These are phyloP conservation scores for Zhengitettix transpicula DNA, from an alignment of 2,888 invertebrate genomes.

Conservation along the genomic window DNA sequence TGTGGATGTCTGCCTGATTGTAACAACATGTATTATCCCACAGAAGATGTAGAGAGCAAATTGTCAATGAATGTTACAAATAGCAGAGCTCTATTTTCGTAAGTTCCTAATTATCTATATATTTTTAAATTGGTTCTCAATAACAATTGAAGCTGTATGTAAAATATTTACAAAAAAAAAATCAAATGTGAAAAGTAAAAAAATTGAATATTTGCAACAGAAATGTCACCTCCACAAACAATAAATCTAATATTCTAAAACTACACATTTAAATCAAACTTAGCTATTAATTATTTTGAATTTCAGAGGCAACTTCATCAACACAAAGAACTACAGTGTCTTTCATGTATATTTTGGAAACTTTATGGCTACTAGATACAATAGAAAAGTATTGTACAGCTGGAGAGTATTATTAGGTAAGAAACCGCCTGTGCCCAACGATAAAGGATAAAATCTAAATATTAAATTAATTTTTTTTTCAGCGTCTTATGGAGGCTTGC, in stretches of 20 bases:
- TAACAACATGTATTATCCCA: conserved; percentile 39
- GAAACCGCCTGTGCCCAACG: neutral
- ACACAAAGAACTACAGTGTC: conserved; percentile 32
- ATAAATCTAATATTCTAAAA: too few relatives aligned
- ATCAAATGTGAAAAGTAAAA: too few relatives aligned
- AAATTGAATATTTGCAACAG: too few relatives aligned
- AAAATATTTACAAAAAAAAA: too few relatives aligned
- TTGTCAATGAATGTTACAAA: conserved; percentile 30
- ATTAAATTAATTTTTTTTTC: conserved; percentile 19
- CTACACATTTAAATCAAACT: too few relatives aligned
- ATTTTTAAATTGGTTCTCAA: too few relatives aligned
- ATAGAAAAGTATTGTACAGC: conserved; percentile 46
- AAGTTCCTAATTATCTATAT: neutral
- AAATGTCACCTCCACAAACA: too few relatives aligned
- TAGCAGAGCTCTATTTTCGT: conserved; percentile 17
- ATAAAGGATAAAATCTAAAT: too few relatives aligned
- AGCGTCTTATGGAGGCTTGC: conserved; percentile 54
- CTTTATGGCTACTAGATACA: conserved; percentile 45
- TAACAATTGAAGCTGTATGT: too few relatives aligned
- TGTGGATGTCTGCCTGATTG: conserved; percentile 47
- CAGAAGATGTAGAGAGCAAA: conserved; percentile 44
- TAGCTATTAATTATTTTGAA: too few relatives aligned
- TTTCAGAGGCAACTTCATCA: too few relatives aligned
- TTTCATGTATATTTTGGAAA: conserved; percentile 49
- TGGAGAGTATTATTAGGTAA: conserved; percentile 54